A percentile compares a stretch with the other conserved stretches of the same genome.
phyloP scores from a whole-genome alignment of 2,797 vertebrate genomes.

The Gobionotothen gibberifrons region DNA sequence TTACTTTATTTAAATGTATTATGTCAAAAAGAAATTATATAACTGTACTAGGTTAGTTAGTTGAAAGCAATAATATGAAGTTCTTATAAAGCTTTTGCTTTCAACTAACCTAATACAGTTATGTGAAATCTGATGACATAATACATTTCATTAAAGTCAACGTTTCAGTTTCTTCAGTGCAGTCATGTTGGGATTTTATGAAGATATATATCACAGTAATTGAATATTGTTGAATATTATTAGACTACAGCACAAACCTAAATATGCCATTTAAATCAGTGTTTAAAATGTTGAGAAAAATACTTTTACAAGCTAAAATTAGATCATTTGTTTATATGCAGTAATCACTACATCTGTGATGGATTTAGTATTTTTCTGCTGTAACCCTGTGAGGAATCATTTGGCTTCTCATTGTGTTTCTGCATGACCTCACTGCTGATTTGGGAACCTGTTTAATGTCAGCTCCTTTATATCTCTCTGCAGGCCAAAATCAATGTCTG shows the following conservation, averaged over 20 bases:
- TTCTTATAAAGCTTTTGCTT: too few relatives aligned
- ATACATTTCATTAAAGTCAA: too few relatives aligned
- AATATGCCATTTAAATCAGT: neutral
- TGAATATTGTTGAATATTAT: neutral
- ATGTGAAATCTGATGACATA: too few relatives aligned
- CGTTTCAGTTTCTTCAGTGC: neutral
- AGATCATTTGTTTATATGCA: neutral
- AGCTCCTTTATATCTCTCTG: conserved; percentile 15
- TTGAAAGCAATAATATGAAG: too few relatives aligned
- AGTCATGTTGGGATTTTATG: neutral
- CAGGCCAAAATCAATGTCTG: conserved; percentile 37
- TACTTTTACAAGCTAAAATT: neutral
- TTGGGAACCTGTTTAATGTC: neutral
- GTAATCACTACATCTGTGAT: conserved; percentile 3
- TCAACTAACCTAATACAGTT: too few relatives aligned
- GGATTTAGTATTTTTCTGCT: neutral
- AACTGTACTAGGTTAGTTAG: too few relatives aligned
- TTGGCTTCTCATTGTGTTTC: conserved; percentile 7
- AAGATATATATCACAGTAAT: neutral
- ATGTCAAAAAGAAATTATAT: too few relatives aligned
- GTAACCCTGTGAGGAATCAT: neutral
- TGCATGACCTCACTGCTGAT: conserved; percentile 27
- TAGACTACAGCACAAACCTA: neutral
- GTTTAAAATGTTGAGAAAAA: neutral
- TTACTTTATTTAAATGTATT: too few relatives aligned